Base-by-base conservation (phyloP, 2,888 invertebrate species). In the Orthosia gothica region DNA sequence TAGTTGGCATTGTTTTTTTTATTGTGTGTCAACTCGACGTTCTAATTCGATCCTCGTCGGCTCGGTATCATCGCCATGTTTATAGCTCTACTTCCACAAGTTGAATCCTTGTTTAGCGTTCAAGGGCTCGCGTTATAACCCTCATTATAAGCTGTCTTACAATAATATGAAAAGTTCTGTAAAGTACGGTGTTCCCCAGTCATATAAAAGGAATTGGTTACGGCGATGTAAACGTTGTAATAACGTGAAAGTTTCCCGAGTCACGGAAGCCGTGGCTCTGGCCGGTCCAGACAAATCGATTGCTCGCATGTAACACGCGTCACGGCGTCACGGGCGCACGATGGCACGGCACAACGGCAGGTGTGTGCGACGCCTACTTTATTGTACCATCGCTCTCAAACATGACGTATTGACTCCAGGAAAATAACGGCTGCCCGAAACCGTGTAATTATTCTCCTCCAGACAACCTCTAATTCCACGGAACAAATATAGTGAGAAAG, bases 211-310 rank as follows among this genome's bases (percentile, higher is more conserved):
- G 89, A 90, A 92, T 93, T 89, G 91, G 91, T 93, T 92, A 93
- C 92, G 88, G 90, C 90, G 89, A 92, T 89, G 89, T 94, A 93
- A 94, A 92, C 91, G 92, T 91, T 89, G 92, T 92, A 92, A 91
- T 93, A 93, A 92, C 87, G 88, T 80, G 83, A 92, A 94, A 93
- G 89, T 93, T 93, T 89, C 82, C 88, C 83, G 82, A 91, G 93
- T 94, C 95, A 94, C 94, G 95, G 91, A 93, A 91, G 85, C 90
- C 88, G 76, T 84, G 79, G 76, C 84, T 82, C 65, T 85, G 86
- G 80, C 80, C 90, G 83, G 93, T 93, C 94, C 95, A 95, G 95
- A 95, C 95, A 90, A 94, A 95, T 95, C 95, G 95, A 95, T 95
- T 93, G 88, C 90, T 90, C 88, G 93, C 89, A 91, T 91, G 92